Conservation (phyloP, 1,140 invertebrate genomes). For the Drosophila malerkotliana region DNA sequence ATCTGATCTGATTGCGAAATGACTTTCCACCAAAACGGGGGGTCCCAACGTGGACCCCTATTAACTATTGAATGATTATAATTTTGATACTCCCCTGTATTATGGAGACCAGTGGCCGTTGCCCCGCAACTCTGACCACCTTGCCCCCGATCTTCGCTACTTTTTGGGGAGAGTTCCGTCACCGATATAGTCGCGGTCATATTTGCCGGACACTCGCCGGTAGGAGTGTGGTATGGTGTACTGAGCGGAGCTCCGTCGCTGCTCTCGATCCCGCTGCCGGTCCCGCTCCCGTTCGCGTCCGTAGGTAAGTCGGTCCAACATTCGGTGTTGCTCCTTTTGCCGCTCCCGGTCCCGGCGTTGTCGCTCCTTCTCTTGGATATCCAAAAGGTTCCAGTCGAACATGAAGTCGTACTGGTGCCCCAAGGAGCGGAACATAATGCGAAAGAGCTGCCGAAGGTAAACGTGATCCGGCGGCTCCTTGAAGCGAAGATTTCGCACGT, state of each 20-base stretch:
- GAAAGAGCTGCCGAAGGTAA: slow-evolving; percentile 97
- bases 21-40: background rate
- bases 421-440: slow-evolving; percentile 97
- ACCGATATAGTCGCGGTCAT: slow-evolving; percentile 21
- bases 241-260: background rate
- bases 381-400: slow-evolving; percentile 99
- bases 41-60: background rate
- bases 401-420: slow-evolving; percentile 99
- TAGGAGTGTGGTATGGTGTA: background rate
- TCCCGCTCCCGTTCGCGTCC: background rate
- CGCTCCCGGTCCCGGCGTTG: slow-evolving; percentile 34
- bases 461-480: slow-evolving; percentile 98
- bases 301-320: background rate
- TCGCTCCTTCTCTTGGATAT: slow-evolving; percentile 37
- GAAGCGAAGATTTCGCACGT: slow-evolving; percentile 97
- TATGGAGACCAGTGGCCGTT: background rate
- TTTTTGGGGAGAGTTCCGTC: slow-evolving; percentile 19
- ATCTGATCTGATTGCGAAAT: background rate
- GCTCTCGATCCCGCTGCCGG: background rate
- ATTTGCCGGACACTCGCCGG: background rate
- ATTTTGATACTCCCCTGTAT: slow-evolving; percentile 11
- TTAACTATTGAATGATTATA: slow-evolving; percentile 11
- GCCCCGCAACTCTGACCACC: background rate
- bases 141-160: background rate
- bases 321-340: background rate